Percentiles rank a stretch among this genome's conserved stretches.
phyloP scores from a whole-genome alignment of 2,113 vertebrate species.

The Bucco capensis region DNA sequence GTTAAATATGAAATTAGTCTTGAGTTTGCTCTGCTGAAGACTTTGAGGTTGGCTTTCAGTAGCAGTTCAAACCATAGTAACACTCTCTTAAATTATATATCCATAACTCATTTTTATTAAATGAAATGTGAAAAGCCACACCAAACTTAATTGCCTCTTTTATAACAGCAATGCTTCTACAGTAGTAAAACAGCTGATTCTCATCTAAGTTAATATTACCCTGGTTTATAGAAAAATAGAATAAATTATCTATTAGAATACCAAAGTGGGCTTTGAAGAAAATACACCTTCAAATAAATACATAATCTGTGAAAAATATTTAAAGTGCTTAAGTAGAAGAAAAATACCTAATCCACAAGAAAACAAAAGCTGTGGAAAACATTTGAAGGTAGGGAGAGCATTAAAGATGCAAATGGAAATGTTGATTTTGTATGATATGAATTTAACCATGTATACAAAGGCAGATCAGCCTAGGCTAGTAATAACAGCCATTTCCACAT shows the following conservation, averaged over 20 bases:
- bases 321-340: background rate
- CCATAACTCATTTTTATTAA: background rate
- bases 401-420: background rate
- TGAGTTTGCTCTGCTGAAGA: background rate
- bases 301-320: background rate
- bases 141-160: background rate
- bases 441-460: background rate
- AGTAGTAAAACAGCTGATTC: background rate
- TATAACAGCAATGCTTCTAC: background rate
- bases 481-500: accelerated
- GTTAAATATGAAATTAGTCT: background rate
- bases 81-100: background rate
- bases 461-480: background rate
- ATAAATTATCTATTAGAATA: background rate
- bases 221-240: background rate
- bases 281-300: background rate
- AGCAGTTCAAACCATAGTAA: background rate
- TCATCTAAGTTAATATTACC: background rate
- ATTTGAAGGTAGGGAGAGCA: background rate
- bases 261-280: background rate
- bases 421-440: background rate
- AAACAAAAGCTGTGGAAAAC: background rate
- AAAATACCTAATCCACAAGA: background rate
- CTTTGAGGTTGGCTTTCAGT: background rate
- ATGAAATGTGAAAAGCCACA: background rate